Evolutionary conservation across 1,140 invertebrate species (phyloP), one percentile per base, ranked within the genome.

Genomic region (Papilio dardanus): DNA sequence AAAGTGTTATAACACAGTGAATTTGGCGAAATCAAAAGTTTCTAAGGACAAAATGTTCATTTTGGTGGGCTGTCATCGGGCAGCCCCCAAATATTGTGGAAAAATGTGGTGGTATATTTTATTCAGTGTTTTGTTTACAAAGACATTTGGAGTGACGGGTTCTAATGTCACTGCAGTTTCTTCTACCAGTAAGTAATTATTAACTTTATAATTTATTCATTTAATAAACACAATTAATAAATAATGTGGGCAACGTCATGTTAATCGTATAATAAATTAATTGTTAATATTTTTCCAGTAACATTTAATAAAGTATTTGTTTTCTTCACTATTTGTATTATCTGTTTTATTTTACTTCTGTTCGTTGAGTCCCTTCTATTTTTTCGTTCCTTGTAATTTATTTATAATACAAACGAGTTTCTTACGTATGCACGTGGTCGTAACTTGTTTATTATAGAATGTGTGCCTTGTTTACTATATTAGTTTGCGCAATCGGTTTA

Each of bases 41-140:
- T 89, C 75, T 80, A 83, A 81, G 82, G 85, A 87, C 88, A 85
- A 83, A 88, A 88, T 90, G 87, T 83, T 88, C 86, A 78, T 88
- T 91, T 93, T 88, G 88, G 88, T 88, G 90, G 91, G 91, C 90
- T 93, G 91, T 93, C 90, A 83, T 81, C 81, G 86, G 91, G 87
- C 90, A 93, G 90, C 90, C 88, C 91, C 89, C 86, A 90, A 91
- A 88, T 90, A 82, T 85, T 81, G 87, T 92, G 86, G 83, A 85
- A 92, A 77, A 82, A 93, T 92, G 90, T 93, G 91, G 90, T 93
- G 88, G 89, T 91, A 86, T 85, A 77, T 91, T 81, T 84, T 93
- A 82, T 82, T 91, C 74, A 90, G 91, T 92, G 88, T 88, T 82
- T 62, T 88, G 68, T 91, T 82, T 80, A 79, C 82, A 80, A 87